Conservation (phyloP, 2,888 invertebrate species). For the Trimorus sp. region DNA sequence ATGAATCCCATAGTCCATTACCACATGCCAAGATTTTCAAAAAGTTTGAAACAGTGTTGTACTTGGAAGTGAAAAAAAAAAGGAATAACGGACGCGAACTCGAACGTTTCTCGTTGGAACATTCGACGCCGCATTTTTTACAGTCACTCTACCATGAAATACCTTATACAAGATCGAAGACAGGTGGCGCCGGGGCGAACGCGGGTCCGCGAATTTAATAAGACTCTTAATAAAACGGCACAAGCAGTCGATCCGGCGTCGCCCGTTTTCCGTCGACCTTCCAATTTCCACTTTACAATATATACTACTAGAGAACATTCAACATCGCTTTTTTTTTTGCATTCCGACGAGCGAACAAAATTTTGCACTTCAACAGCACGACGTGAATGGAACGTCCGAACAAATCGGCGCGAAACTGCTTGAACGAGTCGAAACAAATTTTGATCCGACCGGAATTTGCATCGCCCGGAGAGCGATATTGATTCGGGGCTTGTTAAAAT, state of each 20-base stretch:
- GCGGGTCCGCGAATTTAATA: background rate
- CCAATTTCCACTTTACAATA: slow-evolving; percentile 52
- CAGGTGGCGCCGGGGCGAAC: slow-evolving; percentile 24
- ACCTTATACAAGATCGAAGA: slow-evolving; percentile 54
- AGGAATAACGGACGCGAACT: background rate
- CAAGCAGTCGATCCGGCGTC: slow-evolving; percentile 8
- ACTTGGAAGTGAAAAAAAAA: too few species aligned
- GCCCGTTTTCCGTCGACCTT: slow-evolving; percentile 35
- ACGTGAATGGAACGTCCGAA: slow-evolving; percentile 25
- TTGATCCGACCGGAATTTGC: too few species aligned
- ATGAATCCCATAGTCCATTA: too few species aligned
- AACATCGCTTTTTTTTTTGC: slow-evolving; percentile 37
- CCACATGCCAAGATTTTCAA: too few species aligned
- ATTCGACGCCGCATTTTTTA: slow-evolving; percentile 47
- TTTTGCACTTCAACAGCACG: slow-evolving; percentile 50
- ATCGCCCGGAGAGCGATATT: too few species aligned
- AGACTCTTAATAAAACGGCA: too few species aligned
- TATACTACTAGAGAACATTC: slow-evolving; percentile 51
- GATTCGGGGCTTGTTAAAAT: too few species aligned
- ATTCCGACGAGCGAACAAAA: slow-evolving; percentile 37
- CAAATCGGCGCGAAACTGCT: too few species aligned
- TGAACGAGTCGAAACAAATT: too few species aligned
- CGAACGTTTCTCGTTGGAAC: slow-evolving; percentile 5
- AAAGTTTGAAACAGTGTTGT: too few species aligned
- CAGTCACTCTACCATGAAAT: slow-evolving; percentile 58